Evolutionary conservation across 2,113 vertebrate genomes (phyloP).

Genomic region (Anhinga anhinga): DNA sequence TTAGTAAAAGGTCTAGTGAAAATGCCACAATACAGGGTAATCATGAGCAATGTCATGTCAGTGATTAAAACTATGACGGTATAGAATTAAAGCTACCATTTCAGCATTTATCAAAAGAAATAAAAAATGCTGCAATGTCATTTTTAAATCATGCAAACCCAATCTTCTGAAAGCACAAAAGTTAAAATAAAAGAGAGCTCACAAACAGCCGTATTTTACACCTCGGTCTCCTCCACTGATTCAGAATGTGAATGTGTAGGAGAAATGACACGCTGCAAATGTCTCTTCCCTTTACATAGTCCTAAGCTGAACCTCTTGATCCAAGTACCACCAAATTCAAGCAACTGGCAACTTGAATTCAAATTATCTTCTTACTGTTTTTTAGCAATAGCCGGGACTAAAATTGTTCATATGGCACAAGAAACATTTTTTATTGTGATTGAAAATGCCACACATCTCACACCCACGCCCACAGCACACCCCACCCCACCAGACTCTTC

Average conservation of each 20-base stretch:
- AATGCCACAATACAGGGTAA: accelerated
- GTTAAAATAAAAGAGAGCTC: neutral
- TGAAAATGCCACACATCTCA: neutral
- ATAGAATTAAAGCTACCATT: neutral
- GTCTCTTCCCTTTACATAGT: neutral
- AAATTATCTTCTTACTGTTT: neutral
- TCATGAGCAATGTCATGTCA: accelerated
- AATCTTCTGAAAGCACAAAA: neutral
- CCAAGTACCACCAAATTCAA: neutral
- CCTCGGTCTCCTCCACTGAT: neutral
- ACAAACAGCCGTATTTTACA: neutral
- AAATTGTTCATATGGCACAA: neutral
- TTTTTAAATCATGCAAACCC: neutral
- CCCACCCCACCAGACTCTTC: neutral
- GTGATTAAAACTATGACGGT: accelerated
- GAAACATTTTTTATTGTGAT: neutral
- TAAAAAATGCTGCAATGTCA: neutral
- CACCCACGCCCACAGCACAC: no score
- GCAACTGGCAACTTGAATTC: neutral
- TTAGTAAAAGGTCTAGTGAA: neutral
- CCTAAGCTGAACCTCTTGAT: neutral
- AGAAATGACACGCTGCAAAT: neutral
- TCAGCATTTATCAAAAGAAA: neutral
- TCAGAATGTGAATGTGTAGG: neutral
- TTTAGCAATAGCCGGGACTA: neutral